A percentile compares a stretch with the other conserved stretches of the same genome.
Conservation (phyloP, 2,113 vertebrate genomes). For the Rattus rattus region DNA sequence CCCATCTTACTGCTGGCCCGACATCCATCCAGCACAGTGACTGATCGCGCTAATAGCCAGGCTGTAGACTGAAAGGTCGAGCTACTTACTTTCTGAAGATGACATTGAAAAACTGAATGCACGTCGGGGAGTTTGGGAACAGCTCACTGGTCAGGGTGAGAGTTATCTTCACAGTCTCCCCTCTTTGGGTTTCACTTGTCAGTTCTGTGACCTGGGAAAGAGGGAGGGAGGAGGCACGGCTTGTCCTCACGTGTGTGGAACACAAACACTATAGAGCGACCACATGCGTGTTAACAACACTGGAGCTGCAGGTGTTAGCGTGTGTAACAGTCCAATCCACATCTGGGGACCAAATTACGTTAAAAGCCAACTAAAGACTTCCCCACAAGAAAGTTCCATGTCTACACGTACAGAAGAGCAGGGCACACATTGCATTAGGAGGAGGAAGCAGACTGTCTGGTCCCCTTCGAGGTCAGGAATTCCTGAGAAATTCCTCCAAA, state of each 20-base stretch:
- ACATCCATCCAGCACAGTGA: background rate
- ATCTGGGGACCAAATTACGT: background rate
- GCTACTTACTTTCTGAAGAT: slow-evolving; percentile 83
- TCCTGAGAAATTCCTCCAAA: slow-evolving; percentile 9
- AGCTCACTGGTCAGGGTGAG: slow-evolving; percentile 77
- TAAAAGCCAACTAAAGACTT: background rate
- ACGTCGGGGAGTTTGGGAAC: slow-evolving; percentile 74
- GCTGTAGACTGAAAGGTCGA: background rate
- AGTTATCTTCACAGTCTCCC: slow-evolving; percentile 78
- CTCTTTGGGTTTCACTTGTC: slow-evolving; percentile 76
- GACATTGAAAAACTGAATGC: slow-evolving; percentile 83
- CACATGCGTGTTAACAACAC: background rate
- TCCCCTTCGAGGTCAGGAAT: background rate
- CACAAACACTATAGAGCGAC: background rate
- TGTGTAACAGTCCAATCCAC: background rate
- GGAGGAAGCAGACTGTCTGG: background rate
- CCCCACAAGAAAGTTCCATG: background rate
- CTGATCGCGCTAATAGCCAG: background rate
- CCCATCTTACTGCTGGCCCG: background rate
- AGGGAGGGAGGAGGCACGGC: background rate
- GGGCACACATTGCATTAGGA: background rate
- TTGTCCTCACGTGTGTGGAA: background rate
- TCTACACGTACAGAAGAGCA: background rate
- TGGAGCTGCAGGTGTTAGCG: background rate
- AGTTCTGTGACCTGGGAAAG: slow-evolving; percentile 81